Conservation (phyloP, 2,888 invertebrate genomes). For the Aleiodes testaceus region DNA sequence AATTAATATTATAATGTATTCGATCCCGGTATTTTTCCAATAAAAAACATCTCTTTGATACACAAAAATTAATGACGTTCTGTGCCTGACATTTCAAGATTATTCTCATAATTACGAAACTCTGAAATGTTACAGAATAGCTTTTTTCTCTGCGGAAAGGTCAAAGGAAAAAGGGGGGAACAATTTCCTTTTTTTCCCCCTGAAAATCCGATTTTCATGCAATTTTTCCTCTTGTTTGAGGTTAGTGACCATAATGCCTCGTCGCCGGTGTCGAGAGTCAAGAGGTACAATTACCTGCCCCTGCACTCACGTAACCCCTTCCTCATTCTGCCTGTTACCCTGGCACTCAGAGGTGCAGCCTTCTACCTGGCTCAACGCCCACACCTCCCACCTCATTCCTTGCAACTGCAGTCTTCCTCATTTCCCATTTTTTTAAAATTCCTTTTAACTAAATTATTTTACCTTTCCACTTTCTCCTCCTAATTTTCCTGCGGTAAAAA, state of each 20-base stretch:
- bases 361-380: constrained; percentile 67
- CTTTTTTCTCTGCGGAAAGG: no score
- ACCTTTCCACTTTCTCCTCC: neutral
- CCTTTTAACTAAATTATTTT: neutral
- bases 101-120: no score
- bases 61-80: no score
- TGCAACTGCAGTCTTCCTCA: neutral
- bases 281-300: constrained; percentile 51
- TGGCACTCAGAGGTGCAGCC: constrained; percentile 64
- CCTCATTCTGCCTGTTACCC: constrained; percentile 57
- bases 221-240: no score
- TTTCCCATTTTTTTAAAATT: neutral
- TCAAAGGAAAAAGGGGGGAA: no score
- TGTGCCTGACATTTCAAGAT: no score
- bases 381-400: constrained; percentile 59
- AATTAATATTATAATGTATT: no score
- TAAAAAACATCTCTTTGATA: no score
- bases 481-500: neutral
- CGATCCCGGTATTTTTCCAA: no score
- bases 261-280: neutral
- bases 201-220: no score
- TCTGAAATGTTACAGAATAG: no score
- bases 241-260: neutral
- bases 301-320: constrained; percentile 47
- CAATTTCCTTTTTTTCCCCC: no score